Base-by-base conservation (phyloP, 2,797 vertebrate genomes). In the Bufotes viridis region DNA sequence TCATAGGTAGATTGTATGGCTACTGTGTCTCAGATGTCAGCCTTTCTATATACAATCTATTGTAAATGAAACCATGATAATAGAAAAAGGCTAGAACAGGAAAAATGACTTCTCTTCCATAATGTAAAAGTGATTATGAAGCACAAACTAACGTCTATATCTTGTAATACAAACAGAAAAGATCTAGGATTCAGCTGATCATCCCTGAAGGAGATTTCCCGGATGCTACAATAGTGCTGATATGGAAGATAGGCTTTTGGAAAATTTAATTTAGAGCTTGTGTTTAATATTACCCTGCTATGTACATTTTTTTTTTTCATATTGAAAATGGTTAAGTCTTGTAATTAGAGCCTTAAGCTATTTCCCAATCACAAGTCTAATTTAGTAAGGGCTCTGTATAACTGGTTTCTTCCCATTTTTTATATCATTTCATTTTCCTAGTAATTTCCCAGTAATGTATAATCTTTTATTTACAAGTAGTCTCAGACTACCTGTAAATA, bases 261-360 rank as follows among this genome's bases (percentile, higher is more conserved):
- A 55, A 67, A 88, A 84, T 84, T 17, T 70, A 24, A 88, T 88
- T 78, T 88, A 72, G 61, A 34, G 65, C 76, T 88, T 74, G 67
- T 61, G 55, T 80, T 84, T 81, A 53, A 88, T 88, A 80, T 84
- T 20, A 80, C 74, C n/a, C 65, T 78, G 42, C 53, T 11, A 6
- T 72, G 51, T 75, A 65, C 20, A 60, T 34, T 34, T 34, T 42
- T 42, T n/a, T 87, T 60, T 83, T 34, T 70, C 17, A 51, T 76
- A 61, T 75, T 53, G 24, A 81, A 57, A 82, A 82, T 76, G 72
- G 26, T 87, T 65, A 82, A 55, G 26, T 63, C 78, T 84, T 78
- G 51, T 88, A 84, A 83, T 87, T 82, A 82, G 69, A 57, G 53
- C 18, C 74, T 24, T 20, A 34, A 78, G 87, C 61, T 9, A 78